Percentiles rank a stretch among this genome's conserved stretches.
Evolutionary conservation across 2,113 vertebrate species (phyloP).

Genomic region (Clarias batrachus): DNA sequence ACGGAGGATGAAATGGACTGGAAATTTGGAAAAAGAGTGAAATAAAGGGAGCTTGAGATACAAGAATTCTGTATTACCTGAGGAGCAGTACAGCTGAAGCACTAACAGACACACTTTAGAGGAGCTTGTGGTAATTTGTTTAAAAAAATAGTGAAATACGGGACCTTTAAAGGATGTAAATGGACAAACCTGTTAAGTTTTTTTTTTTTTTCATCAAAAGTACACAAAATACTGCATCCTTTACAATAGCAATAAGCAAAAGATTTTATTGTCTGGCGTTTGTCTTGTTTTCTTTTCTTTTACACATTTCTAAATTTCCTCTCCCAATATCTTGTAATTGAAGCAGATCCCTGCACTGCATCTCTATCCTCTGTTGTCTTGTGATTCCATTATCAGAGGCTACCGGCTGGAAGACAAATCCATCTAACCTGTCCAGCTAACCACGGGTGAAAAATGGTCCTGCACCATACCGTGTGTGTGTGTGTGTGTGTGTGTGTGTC

Average conservation of each 20-base stretch:
- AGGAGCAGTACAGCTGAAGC: too few species aligned
- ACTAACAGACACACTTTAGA: too few species aligned
- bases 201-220: background rate
- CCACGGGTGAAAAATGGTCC: conserved; percentile 46
- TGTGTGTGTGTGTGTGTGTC: conserved; percentile 25
- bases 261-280: too few species aligned
- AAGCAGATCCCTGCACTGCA: background rate
- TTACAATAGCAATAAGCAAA: background rate
- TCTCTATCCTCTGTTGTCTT: conserved; percentile 28
- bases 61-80: too few species aligned
- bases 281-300: conserved; percentile 25
- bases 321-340: conserved; percentile 23
- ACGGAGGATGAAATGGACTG: too few species aligned
- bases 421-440: conserved; percentile 44
- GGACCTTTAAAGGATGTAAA: background rate
- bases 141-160: too few species aligned
- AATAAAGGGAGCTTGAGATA: too few species aligned
- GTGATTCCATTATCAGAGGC: conserved; percentile 49
- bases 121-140: too few species aligned
- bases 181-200: too few species aligned
- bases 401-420: conserved; percentile 39
- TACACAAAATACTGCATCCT: background rate
- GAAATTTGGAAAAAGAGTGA: too few species aligned
- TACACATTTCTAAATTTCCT: background rate
- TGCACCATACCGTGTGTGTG: background rate